Evolutionary conservation across 92 coral and sea anemone genomes (phyloP).

Genomic region (Diadumene lineata): DNA sequence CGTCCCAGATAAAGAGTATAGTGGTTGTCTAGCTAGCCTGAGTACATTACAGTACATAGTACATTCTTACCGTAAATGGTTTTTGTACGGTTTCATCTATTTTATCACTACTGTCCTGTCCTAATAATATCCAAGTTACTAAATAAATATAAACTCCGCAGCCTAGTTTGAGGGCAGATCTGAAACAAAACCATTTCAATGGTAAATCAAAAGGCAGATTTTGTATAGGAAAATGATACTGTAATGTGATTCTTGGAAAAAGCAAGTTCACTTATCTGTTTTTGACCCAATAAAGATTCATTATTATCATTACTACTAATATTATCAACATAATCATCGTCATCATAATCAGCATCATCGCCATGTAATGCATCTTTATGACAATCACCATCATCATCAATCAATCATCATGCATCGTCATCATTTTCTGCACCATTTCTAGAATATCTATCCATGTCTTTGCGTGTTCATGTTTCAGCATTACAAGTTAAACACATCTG

Average conservation of each 20-base stretch:
- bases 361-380: background rate
- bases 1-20: no score
- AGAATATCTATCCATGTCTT: background rate
- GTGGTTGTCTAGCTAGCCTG: no score
- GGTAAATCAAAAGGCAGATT: background rate
- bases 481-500: background rate
- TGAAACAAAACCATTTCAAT: constrained; percentile 7
- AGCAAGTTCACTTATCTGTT: no score
- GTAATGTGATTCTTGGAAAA: no score
- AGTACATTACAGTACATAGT: background rate
- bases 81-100: constrained; percentile 64
- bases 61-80: constrained; percentile 70
- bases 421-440: background rate
- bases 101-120: constrained; percentile 59
- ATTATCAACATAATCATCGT: no score
- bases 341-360: no score
- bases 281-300: no score
- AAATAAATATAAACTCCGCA: constrained; percentile 74
- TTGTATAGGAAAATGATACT: no score
- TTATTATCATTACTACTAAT: no score
- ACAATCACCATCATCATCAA: background rate
- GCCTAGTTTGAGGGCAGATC: constrained; percentile 79
- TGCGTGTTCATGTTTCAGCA: background rate
- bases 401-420: background rate
- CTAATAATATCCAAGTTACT: constrained; percentile 79